Conservation (phyloP, 2,888 invertebrate species). For the Osmoderma eremita region DNA sequence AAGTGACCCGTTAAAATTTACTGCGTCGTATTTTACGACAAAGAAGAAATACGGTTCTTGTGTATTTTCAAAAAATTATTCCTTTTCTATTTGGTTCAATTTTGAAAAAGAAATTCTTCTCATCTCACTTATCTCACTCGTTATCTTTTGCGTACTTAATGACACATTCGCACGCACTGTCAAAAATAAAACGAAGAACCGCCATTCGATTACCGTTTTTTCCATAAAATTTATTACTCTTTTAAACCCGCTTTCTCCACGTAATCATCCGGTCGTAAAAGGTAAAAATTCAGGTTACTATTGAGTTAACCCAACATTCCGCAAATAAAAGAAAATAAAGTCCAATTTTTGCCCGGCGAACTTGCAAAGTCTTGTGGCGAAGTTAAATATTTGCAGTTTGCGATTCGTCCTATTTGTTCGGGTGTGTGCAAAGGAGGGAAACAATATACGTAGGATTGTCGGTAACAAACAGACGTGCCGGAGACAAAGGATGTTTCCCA, state of each 20-base stretch:
- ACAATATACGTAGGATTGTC: neutral
- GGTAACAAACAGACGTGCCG: constrained; percentile 2
- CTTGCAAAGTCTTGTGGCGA: too few species aligned
- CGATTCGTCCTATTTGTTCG: neutral
- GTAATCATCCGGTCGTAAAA: constrained; percentile 6
- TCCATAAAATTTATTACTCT: too few species aligned
- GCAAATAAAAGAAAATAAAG: too few species aligned
- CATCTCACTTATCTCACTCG: too few species aligned
- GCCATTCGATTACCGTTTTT: neutral
- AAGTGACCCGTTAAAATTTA: too few species aligned
- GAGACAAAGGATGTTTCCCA: constrained; percentile 2
- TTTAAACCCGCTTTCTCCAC: neutral
- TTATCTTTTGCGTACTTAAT: neutral
- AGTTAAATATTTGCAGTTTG: too few species aligned
- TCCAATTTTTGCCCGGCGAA: too few species aligned
- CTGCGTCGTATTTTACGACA: too few species aligned
- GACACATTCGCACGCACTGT: neutral
- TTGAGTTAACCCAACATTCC: neutral
- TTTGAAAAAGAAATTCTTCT: too few species aligned
- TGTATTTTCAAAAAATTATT: too few species aligned
- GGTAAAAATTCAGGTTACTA: constrained; percentile 16
- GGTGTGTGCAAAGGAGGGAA: neutral
- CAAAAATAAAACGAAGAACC: neutral
- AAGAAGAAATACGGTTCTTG: too few species aligned
- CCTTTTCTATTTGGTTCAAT: too few species aligned